phyloP scores from a whole-genome alignment of 2,888 invertebrate species.

The Hecatera dysodea region DNA sequence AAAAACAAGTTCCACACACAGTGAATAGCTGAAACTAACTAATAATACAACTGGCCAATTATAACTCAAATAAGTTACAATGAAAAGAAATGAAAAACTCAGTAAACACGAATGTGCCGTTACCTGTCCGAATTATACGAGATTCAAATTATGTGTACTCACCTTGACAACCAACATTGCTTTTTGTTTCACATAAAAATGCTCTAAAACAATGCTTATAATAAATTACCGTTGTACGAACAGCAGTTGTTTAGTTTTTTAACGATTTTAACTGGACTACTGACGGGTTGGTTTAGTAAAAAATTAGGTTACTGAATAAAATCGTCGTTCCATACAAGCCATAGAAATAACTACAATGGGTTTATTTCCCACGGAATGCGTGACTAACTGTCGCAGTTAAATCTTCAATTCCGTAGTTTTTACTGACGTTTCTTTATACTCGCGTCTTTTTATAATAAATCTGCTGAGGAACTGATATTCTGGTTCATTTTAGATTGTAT shows the following conservation, averaged over 20 bases:
- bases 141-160: slow-evolving; percentile 58
- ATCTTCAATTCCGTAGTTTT: slow-evolving; percentile 48
- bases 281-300: slow-evolving; percentile 25
- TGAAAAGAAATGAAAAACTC: slow-evolving; percentile 5
- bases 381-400: slow-evolving; percentile 46
- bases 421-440: slow-evolving; percentile 21
- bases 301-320: slow-evolving; percentile 47
- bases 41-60: background rate
- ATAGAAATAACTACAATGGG: slow-evolving; percentile 46
- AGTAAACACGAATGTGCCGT: slow-evolving; percentile 23
- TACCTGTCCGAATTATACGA: slow-evolving; percentile 44
- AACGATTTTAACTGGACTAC: slow-evolving; percentile 9
- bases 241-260: slow-evolving; percentile 28
- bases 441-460: slow-evolving; percentile 22
- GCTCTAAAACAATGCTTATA: slow-evolving; percentile 48
- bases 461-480: slow-evolving; percentile 4
- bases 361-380: slow-evolving; percentile 48
- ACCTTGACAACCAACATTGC: slow-evolving; percentile 68
- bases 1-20: too few relatives aligned
- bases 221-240: slow-evolving; percentile 52
- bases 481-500: slow-evolving; percentile 3
- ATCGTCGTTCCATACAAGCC: slow-evolving; percentile 17
- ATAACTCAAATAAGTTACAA: slow-evolving; percentile 1
- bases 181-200: slow-evolving; percentile 60
- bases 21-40: background rate